phyloP scores from a whole-genome alignment of 1,140 invertebrate genomes.

The Tetramorium simillimum region DNA sequence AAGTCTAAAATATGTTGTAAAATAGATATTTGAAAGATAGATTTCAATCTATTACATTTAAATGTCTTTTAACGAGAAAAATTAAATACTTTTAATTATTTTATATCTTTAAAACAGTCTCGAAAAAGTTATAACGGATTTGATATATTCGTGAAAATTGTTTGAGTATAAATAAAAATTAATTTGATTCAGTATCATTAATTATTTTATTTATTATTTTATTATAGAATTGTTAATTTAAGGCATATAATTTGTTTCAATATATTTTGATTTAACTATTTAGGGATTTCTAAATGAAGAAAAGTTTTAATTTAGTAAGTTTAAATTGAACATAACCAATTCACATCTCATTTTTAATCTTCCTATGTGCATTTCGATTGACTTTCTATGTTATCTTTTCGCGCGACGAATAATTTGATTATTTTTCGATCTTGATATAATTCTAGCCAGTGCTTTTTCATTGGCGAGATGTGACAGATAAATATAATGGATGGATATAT shows the following conservation, averaged over 20 bases:
- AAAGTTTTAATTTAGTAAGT: background rate
- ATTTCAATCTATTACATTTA: too few relatives aligned
- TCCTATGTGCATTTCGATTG: background rate
- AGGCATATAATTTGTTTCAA: background rate
- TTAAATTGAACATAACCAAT: background rate
- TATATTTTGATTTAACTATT: background rate
- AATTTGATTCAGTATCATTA: background rate
- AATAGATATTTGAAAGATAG: background rate
- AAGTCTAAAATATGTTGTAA: background rate
- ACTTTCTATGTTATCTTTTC: background rate
- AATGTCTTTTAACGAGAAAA: too few relatives aligned
- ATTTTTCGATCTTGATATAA: background rate
- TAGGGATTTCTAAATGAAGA: background rate
- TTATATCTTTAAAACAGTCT: too few relatives aligned
- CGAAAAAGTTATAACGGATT: too few relatives aligned
- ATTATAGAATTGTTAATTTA: background rate
- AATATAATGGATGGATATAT: background rate
- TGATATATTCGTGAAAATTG: too few relatives aligned
- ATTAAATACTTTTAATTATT: too few relatives aligned
- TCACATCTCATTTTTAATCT: slow-evolving; percentile 1
- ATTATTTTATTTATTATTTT: background rate
- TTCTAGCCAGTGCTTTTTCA: background rate
- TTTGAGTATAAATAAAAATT: too few relatives aligned
- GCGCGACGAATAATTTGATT: background rate
- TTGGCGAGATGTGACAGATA: background rate